Conservation (phyloP, 2,113 vertebrate genomes). For the Todiramphus saurophagus region DNA sequence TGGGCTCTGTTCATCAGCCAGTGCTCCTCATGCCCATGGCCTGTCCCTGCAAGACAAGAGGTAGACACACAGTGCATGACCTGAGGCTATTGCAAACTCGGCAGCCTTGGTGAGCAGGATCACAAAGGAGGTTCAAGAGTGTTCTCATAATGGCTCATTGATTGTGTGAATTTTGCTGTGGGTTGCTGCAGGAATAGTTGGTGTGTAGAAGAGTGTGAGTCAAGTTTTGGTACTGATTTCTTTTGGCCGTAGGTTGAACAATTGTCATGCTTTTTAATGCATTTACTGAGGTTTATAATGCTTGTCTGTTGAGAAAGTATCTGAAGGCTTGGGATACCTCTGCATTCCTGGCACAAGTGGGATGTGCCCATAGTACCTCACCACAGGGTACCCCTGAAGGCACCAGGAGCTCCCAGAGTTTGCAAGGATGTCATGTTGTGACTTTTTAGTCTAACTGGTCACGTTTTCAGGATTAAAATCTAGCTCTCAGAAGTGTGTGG, state of each 20-base stretch:
- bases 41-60: neutral
- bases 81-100: neutral
- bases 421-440: neutral
- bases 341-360: neutral
- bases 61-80: neutral
- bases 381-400: neutral
- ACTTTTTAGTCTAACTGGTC: neutral
- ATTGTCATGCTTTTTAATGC: neutral
- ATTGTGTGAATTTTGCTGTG: constrained; percentile 33
- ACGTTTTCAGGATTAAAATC: neutral
- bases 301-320: neutral
- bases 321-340: neutral
- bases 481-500: fast-evolving
- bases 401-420: neutral
- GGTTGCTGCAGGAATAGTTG: constrained; percentile 38
- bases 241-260: neutral
- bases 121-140: neutral
- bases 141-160: neutral
- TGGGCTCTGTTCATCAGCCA: neutral
- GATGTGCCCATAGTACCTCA: neutral
- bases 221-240: neutral
- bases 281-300: neutral
- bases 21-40: neutral
- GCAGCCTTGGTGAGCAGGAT: neutral
- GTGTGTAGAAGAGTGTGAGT: neutral